Conservation (phyloP, 2,797 vertebrate genomes). For the Amazonetta brasiliensis region DNA sequence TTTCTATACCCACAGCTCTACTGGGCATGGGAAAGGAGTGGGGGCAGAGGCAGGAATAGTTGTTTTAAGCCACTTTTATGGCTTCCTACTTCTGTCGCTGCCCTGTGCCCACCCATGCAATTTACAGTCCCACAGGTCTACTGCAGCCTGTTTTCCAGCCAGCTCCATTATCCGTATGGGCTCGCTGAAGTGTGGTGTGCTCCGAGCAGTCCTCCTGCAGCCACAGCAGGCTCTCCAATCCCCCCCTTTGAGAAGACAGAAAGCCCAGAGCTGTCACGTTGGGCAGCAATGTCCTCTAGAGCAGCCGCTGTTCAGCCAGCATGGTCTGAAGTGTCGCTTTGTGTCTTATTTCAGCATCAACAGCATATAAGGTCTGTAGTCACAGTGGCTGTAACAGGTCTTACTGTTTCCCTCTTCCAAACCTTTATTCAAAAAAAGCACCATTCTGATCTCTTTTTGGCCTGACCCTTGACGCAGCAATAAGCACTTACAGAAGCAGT, state of each 20-base stretch:
- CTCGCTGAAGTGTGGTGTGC: accelerated
- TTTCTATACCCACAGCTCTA: neutral
- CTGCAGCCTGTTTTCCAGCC: neutral
- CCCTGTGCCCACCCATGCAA: neutral
- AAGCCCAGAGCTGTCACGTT: accelerated
- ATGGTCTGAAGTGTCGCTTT: neutral
- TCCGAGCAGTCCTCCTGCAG: neutral
- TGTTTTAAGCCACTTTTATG: neutral
- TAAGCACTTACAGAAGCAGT: neutral
- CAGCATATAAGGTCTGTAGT: neutral
- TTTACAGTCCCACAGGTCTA: neutral
- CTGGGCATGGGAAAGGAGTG: neutral
- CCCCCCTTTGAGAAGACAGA: neutral
- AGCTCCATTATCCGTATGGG: neutral
- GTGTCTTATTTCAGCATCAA: neutral
- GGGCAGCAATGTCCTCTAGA: neutral
- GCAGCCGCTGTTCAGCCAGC: neutral
- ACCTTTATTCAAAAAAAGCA: neutral
- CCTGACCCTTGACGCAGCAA: neutral
- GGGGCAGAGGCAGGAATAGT: neutral
- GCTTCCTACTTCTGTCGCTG: neutral
- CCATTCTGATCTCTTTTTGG: neutral
- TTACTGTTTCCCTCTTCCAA: neutral
- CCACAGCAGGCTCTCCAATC: neutral
- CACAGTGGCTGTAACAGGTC: neutral